phyloP scores from a whole-genome alignment of 2,888 invertebrate genomes.

The Stenolophus ochropezus region DNA sequence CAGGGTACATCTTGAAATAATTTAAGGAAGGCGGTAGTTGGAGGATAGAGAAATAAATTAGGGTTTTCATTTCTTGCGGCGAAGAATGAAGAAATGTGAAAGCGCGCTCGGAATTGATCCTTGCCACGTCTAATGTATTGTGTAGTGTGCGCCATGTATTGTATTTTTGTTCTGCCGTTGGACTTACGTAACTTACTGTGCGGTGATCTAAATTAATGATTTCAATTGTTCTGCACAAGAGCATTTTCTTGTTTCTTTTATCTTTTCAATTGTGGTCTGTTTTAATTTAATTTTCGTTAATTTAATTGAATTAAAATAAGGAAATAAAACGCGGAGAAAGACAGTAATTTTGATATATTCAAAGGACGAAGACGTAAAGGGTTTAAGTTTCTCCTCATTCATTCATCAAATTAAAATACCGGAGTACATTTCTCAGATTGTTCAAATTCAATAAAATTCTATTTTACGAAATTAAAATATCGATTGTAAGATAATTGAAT shows the following conservation, averaged over 20 bases:
- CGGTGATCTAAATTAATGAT: slow-evolving; percentile 52
- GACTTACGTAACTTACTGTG: slow-evolving; percentile 30
- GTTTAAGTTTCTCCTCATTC: background rate
- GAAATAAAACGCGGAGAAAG: background rate
- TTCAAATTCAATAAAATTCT: too few species aligned
- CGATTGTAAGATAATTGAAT: too few species aligned
- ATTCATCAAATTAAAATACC: background rate
- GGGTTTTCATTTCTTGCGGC: slow-evolving; percentile 15
- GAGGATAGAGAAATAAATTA: slow-evolving; percentile 5
- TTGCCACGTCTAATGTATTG: slow-evolving; percentile 33
- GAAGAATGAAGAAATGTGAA: slow-evolving; percentile 42
- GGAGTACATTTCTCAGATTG: too few species aligned
- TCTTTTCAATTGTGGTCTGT: slow-evolving; percentile 31
- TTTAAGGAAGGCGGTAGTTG: background rate
- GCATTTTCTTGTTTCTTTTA: slow-evolving; percentile 52
- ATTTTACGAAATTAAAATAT: too few species aligned
- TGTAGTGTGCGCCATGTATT: slow-evolving; percentile 34
- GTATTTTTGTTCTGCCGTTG: slow-evolving; percentile 36
- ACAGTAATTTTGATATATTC: background rate
- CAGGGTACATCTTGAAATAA: background rate
- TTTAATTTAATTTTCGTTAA: slow-evolving; percentile 51
- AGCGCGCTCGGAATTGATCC: slow-evolving; percentile 26
- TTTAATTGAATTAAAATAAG: slow-evolving; percentile 32
- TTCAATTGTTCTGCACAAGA: slow-evolving; percentile 49
- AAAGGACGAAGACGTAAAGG: background rate